A percentile compares a stretch with the other conserved stretches of the same genome.
Conservation (phyloP, 2,888 invertebrate species). For the Carabus problematicus region DNA sequence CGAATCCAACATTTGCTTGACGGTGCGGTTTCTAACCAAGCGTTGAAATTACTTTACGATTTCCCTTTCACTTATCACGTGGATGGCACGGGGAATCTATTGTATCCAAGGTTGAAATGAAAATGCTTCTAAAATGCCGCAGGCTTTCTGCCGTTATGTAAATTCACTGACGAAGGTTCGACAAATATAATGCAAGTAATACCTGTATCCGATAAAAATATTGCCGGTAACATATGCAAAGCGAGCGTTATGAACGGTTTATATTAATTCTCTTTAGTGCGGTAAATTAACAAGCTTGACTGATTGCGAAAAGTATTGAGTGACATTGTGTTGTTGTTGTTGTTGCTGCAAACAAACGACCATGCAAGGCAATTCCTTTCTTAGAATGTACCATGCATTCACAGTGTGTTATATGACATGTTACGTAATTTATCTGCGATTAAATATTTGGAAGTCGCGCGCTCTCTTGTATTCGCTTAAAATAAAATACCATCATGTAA, state of each 20-base stretch:
- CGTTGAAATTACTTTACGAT: conserved; percentile 23
- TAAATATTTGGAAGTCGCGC: neutral
- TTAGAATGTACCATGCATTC: neutral
- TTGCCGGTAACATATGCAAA: no score
- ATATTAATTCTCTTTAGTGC: neutral
- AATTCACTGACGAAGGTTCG: neutral
- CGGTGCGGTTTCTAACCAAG: conserved; percentile 4
- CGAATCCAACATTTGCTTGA: no score
- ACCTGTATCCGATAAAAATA: no score
- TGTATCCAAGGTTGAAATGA: conserved; percentile 32
- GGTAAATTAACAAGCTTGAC: conserved; percentile 14
- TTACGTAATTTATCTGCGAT: conserved; percentile 19
- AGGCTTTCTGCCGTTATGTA: conserved; percentile 22
- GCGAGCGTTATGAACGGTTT: neutral
- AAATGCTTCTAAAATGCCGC: conserved; percentile 7
- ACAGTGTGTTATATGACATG: conserved; percentile 5
- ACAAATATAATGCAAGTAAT: no score
- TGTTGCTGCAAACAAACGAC: neutral
- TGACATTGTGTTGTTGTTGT: no score
- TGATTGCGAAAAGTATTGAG: conserved; percentile 7
- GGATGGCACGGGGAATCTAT: conserved; percentile 20
- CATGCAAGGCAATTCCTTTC: neutral
- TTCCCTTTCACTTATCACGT: conserved; percentile 41
- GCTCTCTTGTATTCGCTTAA: neutral
- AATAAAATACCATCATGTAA: neutral